A percentile compares a stretch with the other conserved stretches of the same genome.
Conservation (phyloP, 1,140 invertebrate genomes). For the Leptinotarsa defecta region DNA sequence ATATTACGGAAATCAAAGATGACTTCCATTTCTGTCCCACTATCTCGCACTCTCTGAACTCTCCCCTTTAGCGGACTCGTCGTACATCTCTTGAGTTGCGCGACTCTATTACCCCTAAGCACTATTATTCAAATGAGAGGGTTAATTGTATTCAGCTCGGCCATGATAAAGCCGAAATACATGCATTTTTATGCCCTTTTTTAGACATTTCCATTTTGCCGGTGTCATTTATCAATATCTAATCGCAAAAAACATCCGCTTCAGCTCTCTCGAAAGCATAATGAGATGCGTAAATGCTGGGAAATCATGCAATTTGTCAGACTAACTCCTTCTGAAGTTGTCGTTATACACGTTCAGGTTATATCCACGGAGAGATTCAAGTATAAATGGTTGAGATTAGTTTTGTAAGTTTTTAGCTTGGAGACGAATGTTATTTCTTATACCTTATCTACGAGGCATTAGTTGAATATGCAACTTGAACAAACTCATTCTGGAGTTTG, state of each 20-base stretch:
- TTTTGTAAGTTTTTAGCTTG: constrained; percentile 10
- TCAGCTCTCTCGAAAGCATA: constrained; percentile 6
- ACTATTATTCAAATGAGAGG: background rate
- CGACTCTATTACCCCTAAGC: too few relatives aligned
- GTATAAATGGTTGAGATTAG: constrained; percentile 23
- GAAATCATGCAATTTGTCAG: constrained; percentile 24
- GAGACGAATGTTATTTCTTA: constrained; percentile 18
- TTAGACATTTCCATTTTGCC: background rate
- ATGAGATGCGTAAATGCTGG: constrained; percentile 25
- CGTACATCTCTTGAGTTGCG: too few relatives aligned
- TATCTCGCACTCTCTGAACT: too few relatives aligned
- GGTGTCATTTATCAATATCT: constrained; percentile 23
- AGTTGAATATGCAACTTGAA: background rate
- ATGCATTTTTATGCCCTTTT: constrained; percentile 2
- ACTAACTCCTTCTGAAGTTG: constrained; percentile 19
- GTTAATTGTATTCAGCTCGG: background rate
- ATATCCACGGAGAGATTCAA: constrained; percentile 18
- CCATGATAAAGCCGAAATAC: constrained; percentile 2
- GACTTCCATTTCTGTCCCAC: too few relatives aligned
- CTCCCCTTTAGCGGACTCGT: too few relatives aligned
- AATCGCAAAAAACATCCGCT: constrained; percentile 24
- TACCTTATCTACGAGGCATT: constrained; percentile 5
- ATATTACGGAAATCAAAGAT: too few relatives aligned
- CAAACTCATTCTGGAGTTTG: background rate
- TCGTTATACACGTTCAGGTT: constrained; percentile 21